Conservation (phyloP, 2,888 invertebrate genomes). For the Ophonus ardosiacus region DNA sequence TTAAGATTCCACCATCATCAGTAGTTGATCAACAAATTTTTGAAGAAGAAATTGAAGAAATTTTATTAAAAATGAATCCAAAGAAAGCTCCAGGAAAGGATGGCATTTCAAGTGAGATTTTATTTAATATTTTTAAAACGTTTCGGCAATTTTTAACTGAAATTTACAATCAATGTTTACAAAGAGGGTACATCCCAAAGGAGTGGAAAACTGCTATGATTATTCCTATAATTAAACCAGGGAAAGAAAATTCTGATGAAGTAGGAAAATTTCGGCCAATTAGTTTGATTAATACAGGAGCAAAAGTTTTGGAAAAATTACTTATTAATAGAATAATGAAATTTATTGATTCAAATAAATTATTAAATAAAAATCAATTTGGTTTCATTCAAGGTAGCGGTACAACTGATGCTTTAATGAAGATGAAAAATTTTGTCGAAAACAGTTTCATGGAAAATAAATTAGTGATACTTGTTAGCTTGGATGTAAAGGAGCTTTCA, state of each 20-base stretch:
- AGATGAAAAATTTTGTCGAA: too few species aligned
- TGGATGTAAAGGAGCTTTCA: slow-evolving; percentile 13
- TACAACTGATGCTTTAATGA: background rate
- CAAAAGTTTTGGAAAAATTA: background rate
- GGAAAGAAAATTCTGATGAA: background rate
- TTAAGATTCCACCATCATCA: background rate
- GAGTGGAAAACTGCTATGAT: slow-evolving; percentile 49
- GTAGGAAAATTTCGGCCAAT: background rate
- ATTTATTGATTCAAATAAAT: too few species aligned
- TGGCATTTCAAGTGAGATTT: slow-evolving; percentile 59
- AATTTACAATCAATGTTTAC: background rate
- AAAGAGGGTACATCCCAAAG: slow-evolving; percentile 31
- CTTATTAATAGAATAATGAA: too few species aligned
- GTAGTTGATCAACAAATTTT: background rate
- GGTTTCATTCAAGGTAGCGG: background rate
- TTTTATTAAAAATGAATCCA: background rate
- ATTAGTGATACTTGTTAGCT: too few species aligned
- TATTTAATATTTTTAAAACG: slow-evolving; percentile 64
- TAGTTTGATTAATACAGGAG: background rate
- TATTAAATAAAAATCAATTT: background rate
- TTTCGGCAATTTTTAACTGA: background rate
- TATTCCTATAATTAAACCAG: background rate
- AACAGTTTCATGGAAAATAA: too few species aligned
- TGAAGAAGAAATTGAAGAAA: slow-evolving; percentile 4
- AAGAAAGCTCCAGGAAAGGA: background rate